Evolutionary conservation across 2,888 invertebrate genomes (phyloP), one percentile per base, ranked within the genome.

Genomic region (Steromphala cineraria): DNA sequence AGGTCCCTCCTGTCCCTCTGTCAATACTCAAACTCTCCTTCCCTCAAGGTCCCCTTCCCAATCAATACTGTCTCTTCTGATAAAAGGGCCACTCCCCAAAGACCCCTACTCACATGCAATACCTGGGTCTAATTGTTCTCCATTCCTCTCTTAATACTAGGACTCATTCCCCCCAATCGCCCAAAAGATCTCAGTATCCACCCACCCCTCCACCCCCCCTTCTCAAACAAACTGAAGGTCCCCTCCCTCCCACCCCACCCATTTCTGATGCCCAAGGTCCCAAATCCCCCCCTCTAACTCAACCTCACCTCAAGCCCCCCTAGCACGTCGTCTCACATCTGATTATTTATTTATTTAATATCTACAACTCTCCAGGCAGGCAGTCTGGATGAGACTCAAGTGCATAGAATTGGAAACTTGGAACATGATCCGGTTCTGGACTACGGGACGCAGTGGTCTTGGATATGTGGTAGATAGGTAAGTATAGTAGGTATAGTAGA

Each of bases 341-440:
- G 71, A 71, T 31, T 31, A 71, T 71, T 71, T 71, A 36, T 36
- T 36, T 36, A 46, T 46, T 46, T 46, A 71, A 19, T 36, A 31
- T 36, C 71, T 36, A 40, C 40, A 40, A 36, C 71, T 36, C 40
- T 71, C 40, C 40, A 31, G 19, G 36, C 40, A 31, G 19, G 36
- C 19, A 31, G 19, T 36, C 71, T 71, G 71, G 71, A 36, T 13
- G 71, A 71, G 71, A 71, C 36, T 71, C 31, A 19, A 71, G 71
- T 71, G 71, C 71, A 71, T 71, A 71, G 71, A 71, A 71, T 71
- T 71, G 71, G 15, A 71, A 71, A 71, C 36, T 71, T 40, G 31
- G 71, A 71, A 71, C 71, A 71, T 36, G 36, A 62, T 62, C 62
- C 28, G 62, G 62, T 13, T 62, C 62, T 62, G 62, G 62, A 28